These are phyloP conservation scores for Chamaetylas fuelleborni DNA, from an alignment of 2,113 vertebrate genomes.

Conservation along the genomic window DNA sequence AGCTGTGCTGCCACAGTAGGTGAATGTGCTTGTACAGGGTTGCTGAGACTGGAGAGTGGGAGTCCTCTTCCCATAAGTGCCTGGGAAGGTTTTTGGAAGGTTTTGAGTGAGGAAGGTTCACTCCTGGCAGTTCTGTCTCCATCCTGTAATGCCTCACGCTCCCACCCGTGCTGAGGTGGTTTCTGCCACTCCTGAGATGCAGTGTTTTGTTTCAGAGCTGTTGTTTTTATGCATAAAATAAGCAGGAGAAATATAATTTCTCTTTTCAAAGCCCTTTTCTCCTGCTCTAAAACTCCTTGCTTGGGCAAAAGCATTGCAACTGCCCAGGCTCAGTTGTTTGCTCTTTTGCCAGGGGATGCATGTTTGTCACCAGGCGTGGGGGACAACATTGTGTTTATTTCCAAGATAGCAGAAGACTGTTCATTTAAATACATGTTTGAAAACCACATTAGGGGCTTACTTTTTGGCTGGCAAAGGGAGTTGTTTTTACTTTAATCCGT, in stretches of 20 bases:
- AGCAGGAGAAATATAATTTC: neutral
- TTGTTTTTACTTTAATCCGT: neutral
- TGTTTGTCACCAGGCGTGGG: neutral
- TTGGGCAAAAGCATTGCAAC: neutral
- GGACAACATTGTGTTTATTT: neutral
- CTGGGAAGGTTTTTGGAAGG: neutral
- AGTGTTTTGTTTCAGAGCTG: neutral
- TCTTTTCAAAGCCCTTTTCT: neutral
- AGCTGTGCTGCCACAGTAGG: neutral
- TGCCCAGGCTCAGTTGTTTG: neutral
- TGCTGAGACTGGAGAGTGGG: neutral
- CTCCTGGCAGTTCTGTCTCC: neutral
- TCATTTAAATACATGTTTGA: neutral
- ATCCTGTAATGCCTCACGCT: neutral
- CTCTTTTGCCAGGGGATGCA: neutral
- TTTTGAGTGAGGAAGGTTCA: neutral
- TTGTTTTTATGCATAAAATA: neutral
- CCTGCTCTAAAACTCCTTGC: neutral
- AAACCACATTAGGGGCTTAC: neutral
- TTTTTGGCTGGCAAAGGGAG: neutral
- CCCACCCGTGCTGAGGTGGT: neutral
- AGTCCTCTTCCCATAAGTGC: accelerated
- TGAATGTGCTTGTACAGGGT: neutral
- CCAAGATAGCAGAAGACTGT: neutral
- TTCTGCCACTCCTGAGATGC: neutral